Conservation (phyloP, 1,140 invertebrate species). For the Arion vulgaris region DNA sequence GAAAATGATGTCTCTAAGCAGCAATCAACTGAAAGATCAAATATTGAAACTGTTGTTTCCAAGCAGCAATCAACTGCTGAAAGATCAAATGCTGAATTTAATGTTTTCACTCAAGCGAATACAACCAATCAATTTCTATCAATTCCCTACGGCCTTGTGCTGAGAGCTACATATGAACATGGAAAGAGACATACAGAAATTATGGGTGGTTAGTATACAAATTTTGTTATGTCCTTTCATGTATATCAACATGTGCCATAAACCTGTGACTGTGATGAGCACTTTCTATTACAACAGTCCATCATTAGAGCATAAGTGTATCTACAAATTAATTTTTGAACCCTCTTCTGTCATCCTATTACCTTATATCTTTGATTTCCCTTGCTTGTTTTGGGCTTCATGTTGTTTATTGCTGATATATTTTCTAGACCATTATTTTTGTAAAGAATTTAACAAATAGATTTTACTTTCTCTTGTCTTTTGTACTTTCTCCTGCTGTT, state of each 20-base stretch:
- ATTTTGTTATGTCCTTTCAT: not conserved
- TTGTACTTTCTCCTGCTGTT: too few relatives aligned
- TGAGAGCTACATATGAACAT: conserved; percentile 64
- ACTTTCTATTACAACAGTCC: too few relatives aligned
- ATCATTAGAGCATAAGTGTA: too few relatives aligned
- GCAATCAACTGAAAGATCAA: conserved; percentile 34
- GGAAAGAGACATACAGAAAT: conserved; percentile 64
- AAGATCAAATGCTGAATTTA: conserved; percentile 37
- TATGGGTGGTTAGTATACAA: conserved; percentile 63
- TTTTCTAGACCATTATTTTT: too few relatives aligned
- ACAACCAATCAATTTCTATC: conserved; percentile 58
- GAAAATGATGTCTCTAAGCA: conserved; percentile 41
- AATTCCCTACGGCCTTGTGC: conserved; percentile 63
- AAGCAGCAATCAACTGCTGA: conserved; percentile 13
- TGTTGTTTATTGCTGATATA: too few relatives aligned
- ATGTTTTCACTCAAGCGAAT: conserved; percentile 46
- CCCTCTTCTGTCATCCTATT: not conserved
- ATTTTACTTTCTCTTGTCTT: too few relatives aligned
- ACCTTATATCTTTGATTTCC: not conserved
- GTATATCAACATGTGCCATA: too few relatives aligned
- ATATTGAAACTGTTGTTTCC: conserved; percentile 32
- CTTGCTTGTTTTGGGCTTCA: not conserved
- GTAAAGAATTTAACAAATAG: too few relatives aligned
- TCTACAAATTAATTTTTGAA: too few relatives aligned
- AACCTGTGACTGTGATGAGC: too few relatives aligned